These are phyloP conservation scores for Anneissia japonica DNA, from an alignment of 35 echinoderm and acorn worm species.

Conservation along the genomic window DNA sequence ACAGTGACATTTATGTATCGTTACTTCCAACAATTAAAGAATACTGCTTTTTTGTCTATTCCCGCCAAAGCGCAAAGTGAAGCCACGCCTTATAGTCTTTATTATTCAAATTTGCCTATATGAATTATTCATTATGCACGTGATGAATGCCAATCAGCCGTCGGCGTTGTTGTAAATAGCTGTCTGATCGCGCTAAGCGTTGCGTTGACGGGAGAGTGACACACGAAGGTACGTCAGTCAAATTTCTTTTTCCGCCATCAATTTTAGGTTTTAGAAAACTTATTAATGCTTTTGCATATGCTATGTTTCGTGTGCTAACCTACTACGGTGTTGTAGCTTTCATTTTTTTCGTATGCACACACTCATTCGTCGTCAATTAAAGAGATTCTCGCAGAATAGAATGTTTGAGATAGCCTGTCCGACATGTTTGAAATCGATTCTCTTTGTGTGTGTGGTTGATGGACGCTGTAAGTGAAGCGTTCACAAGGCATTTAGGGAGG, in stretches of 20 bases:
- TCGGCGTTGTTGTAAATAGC: neutral
- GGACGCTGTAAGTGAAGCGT: neutral
- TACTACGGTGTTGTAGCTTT: neutral
- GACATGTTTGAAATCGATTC: neutral
- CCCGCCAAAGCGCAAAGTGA: neutral
- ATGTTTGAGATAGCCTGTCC: neutral
- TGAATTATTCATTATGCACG: neutral
- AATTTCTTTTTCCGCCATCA: neutral
- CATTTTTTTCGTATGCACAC: neutral
- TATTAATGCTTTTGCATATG: neutral
- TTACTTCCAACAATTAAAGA: too few relatives aligned
- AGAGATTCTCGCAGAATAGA: neutral
- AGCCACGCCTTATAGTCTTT: neutral
- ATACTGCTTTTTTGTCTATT: neutral
- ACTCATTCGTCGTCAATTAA: neutral
- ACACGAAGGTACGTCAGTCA: neutral
- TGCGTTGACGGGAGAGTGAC: neutral
- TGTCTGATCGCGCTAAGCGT: neutral
- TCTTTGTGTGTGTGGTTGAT: neutral
- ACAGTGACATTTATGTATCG: too few relatives aligned
- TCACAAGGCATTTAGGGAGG: neutral
- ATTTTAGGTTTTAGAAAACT: neutral
- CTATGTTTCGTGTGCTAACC: neutral
- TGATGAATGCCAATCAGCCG: slow-evolving; percentile 1
- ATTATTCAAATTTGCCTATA: neutral